These are phyloP conservation scores for Epiperipatus broadwayi DNA, from an alignment of 2,888 invertebrate species.

Conservation along the genomic window DNA sequence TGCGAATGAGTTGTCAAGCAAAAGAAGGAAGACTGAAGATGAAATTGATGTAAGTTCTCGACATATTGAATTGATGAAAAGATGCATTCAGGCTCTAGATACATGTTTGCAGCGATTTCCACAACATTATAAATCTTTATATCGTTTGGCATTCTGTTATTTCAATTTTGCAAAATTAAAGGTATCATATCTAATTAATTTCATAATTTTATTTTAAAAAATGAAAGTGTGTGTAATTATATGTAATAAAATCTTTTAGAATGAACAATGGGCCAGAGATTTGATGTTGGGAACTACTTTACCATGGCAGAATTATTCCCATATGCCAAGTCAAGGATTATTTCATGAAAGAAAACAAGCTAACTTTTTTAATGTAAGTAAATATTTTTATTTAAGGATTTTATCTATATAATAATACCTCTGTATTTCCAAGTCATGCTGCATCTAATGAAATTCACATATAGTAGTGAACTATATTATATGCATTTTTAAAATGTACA, in stretches of 20 bases:
- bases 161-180: no score
- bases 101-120: slow-evolving; percentile 66
- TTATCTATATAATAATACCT: slow-evolving; percentile 3
- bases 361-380: slow-evolving; percentile 67
- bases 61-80: slow-evolving; percentile 35
- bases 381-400: slow-evolving; percentile 12
- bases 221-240: no score
- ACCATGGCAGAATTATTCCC: slow-evolving; percentile 18
- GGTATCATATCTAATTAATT: no score
- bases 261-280: slow-evolving; percentile 26
- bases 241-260: no score
- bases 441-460: no score
- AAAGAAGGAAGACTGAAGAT: slow-evolving; percentile 31
- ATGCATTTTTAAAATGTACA: no score
- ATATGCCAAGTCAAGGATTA: slow-evolving; percentile 50
- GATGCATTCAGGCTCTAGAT: slow-evolving; percentile 56
- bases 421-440: no score
- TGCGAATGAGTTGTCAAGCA: slow-evolving; percentile 27
- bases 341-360: slow-evolving; percentile 62
- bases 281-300: slow-evolving; percentile 25
- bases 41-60: slow-evolving; percentile 1
- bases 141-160: slow-evolving; percentile 64
- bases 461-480: no score
- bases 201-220: no score
- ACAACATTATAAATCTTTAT: slow-evolving; percentile 79